A percentile compares a stretch with the other conserved stretches of the same genome.
These are phyloP conservation scores for Thalassoma bifasciatum DNA, from an alignment of 2,113 vertebrate species.

Conservation along the genomic window DNA sequence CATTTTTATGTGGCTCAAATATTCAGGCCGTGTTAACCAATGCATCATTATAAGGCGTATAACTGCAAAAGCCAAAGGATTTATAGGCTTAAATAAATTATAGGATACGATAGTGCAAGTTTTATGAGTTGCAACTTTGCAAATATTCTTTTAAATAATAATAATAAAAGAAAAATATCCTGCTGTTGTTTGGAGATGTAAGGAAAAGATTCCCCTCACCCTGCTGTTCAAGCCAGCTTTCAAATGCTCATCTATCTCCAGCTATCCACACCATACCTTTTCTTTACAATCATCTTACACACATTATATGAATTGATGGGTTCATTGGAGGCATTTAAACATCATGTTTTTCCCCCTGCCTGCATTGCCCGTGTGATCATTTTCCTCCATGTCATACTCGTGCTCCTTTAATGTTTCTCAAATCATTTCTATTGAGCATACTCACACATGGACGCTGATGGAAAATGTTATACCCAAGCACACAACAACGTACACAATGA, in stretches of 20 bases:
- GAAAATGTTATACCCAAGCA: conserved; percentile 29
- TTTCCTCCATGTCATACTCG: conserved; percentile 39
- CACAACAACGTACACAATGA: conserved; percentile 54
- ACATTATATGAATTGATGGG: conserved; percentile 54
- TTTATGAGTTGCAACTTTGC: conserved; percentile 74
- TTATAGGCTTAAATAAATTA: conserved; percentile 75
- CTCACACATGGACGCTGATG: conserved; percentile 27
- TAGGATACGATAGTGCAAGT: conserved; percentile 68
- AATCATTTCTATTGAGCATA: conserved; percentile 56
- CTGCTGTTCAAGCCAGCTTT: conserved; percentile 19
- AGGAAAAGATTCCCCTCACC: conserved; percentile 34
- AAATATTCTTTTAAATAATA: conserved; percentile 75
- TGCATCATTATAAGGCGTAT: conserved; percentile 76
- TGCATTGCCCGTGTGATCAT: conserved; percentile 32
- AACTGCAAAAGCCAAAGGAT: conserved; percentile 74
- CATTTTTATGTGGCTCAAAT: conserved; percentile 76
- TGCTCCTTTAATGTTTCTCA: conserved; percentile 53
- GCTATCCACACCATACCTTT: conserved; percentile 28
- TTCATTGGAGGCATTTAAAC: conserved; percentile 46
- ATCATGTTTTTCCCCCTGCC: conserved; percentile 6
- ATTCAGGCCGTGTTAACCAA: conserved; percentile 76
- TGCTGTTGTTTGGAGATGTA: conserved; percentile 30
- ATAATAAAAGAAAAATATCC: conserved; percentile 63
- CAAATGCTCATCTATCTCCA: conserved; percentile 45
- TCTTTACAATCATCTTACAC: conserved; percentile 42